A percentile compares a stretch with the other conserved stretches of the same genome.
Evolutionary conservation across 2,797 vertebrate genomes (phyloP).

Genomic region (Myripristis jacobus): DNA sequence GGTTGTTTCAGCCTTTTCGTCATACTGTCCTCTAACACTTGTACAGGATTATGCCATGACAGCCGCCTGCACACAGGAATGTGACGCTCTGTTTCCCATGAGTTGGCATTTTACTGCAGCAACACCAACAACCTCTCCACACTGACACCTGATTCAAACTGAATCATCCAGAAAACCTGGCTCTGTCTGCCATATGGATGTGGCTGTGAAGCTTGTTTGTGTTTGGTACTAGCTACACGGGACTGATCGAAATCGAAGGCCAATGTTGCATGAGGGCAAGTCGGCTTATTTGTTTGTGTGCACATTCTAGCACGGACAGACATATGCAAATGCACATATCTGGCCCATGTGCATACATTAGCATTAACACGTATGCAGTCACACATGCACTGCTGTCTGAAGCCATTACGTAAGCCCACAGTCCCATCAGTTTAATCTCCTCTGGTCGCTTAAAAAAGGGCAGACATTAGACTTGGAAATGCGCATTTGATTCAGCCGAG

Average conservation of each 20-base stretch:
- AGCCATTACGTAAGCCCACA: background rate
- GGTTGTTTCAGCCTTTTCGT: background rate
- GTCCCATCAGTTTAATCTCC: conserved; percentile 22
- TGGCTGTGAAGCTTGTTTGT: background rate
- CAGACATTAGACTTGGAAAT: conserved; percentile 56
- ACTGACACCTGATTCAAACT: background rate
- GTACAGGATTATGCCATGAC: background rate
- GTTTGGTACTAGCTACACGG: too few species aligned
- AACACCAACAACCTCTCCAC: too few species aligned
- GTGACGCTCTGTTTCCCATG: background rate
- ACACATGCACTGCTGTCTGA: conserved; percentile 13
- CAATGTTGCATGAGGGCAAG: background rate
- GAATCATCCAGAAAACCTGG: background rate
- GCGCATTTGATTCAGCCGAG: conserved; percentile 40
- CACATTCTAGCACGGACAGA: conserved; percentile 1
- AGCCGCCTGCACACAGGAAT: background rate
- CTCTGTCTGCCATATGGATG: background rate
- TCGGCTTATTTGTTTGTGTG: background rate
- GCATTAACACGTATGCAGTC: background rate
- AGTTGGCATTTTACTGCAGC: background rate
- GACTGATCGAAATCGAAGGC: too few species aligned
- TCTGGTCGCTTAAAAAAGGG: conserved; percentile 24
- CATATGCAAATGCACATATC: background rate
- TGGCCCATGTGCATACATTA: background rate
- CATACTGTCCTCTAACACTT: background rate